Conservation (phyloP, 2,888 invertebrate species). For the Acrocera orbiculus region DNA sequence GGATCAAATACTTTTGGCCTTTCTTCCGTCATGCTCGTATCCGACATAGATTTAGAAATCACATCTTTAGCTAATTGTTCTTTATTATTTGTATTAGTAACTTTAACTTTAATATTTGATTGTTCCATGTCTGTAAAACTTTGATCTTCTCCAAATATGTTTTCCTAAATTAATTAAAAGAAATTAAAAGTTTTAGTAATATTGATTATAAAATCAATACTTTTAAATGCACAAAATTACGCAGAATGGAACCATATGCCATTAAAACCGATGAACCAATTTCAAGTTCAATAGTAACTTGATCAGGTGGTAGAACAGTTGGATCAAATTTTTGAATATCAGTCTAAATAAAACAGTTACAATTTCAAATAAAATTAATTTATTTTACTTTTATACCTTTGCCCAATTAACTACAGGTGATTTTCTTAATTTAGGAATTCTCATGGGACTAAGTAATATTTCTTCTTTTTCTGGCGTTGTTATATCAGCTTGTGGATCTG, state of each 20-base stretch:
- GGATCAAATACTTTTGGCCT: conserved; percentile 64
- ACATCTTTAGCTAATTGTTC: conserved; percentile 20
- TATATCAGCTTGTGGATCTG: conserved; percentile 76
- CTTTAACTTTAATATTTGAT: conserved; percentile 33
- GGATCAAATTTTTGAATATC: conserved; percentile 72
- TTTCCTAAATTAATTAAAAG: conserved; percentile 42
- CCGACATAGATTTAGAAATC: conserved; percentile 30
- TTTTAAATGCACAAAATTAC: conserved; percentile 75
- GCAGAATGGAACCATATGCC: conserved; percentile 80
- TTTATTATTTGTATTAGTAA: conserved; percentile 28
- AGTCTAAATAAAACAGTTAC: conserved; percentile 26
- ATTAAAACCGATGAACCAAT: conserved; percentile 85
- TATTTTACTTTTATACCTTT: conserved; percentile 24
- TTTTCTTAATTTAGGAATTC: conserved; percentile 64
- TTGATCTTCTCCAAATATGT: conserved; percentile 95
- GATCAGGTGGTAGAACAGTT: conserved; percentile 66
- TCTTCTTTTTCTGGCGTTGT: conserved; percentile 92
- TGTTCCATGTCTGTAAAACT: conserved; percentile 83
- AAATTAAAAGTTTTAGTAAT: background rate
- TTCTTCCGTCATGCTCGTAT: conserved; percentile 34
- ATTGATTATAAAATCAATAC: conserved; percentile 21
- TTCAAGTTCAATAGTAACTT: conserved; percentile 81
- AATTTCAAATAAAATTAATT: background rate
- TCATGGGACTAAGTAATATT: conserved; percentile 75
- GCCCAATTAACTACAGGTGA: conserved; percentile 52